Conservation (phyloP, 1,140 invertebrate species). For the Drosophila lowei region DNA sequence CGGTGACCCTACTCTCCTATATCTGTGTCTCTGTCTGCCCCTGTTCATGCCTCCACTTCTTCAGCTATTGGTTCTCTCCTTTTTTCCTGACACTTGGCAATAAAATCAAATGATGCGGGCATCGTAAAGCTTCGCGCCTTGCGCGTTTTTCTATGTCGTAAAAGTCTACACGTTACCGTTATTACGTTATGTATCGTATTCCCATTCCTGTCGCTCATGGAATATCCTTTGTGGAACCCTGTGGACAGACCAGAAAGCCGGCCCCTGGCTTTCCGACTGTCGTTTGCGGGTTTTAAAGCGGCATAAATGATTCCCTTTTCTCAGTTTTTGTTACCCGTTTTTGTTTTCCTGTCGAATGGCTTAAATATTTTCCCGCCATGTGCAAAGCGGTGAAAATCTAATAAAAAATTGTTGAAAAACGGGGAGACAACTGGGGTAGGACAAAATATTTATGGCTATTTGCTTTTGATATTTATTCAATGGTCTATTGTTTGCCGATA, state of each 20-base stretch:
- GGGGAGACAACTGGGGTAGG: conserved; percentile 46
- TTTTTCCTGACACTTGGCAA: conserved; percentile 62
- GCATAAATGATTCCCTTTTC: conserved; percentile 66
- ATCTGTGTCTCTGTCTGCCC: conserved; percentile 15
- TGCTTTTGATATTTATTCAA: conserved; percentile 79
- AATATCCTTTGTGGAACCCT: conserved; percentile 53
- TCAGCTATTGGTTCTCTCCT: conserved; percentile 7
- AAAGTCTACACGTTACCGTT: conserved; percentile 69
- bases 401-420: conserved; percentile 32
- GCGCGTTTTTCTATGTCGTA: conserved; percentile 72
- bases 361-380: conserved; percentile 68
- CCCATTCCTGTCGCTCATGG: conserved; percentile 58
- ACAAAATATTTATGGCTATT: conserved; percentile 76
- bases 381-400: conserved; percentile 48
- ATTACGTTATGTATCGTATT: conserved; percentile 58
- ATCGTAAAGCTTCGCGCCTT: conserved; percentile 70
- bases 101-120: conserved; percentile 80
- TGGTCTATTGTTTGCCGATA: conserved; percentile 77
- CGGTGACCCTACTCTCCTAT: neutral
- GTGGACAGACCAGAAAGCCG: neutral
- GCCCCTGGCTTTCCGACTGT: conserved; percentile 31
- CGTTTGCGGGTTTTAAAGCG: conserved; percentile 77
- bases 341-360: conserved; percentile 17
- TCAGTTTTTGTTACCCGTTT: conserved; percentile 29
- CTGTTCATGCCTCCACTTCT: conserved; percentile 1